Percentiles rank a stretch among this genome's conserved stretches.
Conservation (phyloP, 2,797 vertebrate species). For the Petrocephalus schoutedeni region DNA sequence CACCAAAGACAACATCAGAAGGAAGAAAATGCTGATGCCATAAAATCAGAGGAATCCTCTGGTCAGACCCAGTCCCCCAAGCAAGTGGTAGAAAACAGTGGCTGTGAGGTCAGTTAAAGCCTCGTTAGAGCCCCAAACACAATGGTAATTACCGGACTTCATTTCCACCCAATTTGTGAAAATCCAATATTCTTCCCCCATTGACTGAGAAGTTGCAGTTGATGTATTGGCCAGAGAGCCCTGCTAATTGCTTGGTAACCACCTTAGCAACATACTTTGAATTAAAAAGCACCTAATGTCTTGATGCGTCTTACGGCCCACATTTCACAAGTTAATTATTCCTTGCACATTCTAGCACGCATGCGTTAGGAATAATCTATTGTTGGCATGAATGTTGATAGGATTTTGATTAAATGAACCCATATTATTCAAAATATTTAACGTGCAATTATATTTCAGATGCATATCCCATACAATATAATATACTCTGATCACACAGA, state of each 20-base stretch:
- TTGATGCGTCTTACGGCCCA: slow-evolving; percentile 18
- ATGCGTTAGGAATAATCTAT: background rate
- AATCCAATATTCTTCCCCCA: slow-evolving; percentile 17
- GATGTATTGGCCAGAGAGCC: slow-evolving; percentile 7
- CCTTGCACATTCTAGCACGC: background rate
- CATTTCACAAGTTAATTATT: background rate
- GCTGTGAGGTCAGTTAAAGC: background rate
- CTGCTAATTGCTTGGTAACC: slow-evolving; percentile 32
- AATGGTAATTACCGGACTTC: slow-evolving; percentile 13
- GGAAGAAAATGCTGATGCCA: background rate
- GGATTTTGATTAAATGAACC: background rate
- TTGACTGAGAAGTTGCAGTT: background rate
- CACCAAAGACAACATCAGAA: background rate
- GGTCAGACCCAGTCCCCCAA: background rate
- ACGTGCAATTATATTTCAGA: background rate
- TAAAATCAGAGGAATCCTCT: background rate
- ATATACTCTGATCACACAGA: background rate
- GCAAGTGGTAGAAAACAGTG: background rate
- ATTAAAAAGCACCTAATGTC: slow-evolving; percentile 29
- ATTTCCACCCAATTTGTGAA: slow-evolving; percentile 17
- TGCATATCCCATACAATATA: background rate
- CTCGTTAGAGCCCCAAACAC: slow-evolving; percentile 14
- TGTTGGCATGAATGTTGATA: background rate
- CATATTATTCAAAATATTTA: background rate
- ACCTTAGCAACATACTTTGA: slow-evolving; percentile 41